Base-by-base conservation (phyloP, 2,797 vertebrate genomes). In the Vultur gryphus region DNA sequence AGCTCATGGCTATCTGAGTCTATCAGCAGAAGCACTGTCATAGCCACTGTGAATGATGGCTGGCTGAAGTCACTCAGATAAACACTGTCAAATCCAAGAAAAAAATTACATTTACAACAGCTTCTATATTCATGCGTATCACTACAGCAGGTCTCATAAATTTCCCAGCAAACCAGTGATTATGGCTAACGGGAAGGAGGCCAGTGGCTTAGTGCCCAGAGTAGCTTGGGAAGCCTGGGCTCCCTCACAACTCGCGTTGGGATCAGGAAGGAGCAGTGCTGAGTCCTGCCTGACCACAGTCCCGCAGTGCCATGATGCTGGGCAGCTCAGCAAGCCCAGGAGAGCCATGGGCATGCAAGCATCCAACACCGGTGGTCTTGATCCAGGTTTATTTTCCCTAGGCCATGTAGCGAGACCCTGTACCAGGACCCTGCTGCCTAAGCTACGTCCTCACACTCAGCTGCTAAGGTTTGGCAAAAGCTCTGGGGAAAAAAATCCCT, bases 151-250 rank as follows among this genome's bases (percentile, higher is more conserved):
- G 52, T 87, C 93, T 91, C 93, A 92, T 94, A 90, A 94, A 91
- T 93, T 95, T 94, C 78, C 86, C 67, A 88, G 89, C 89, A 94
- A 93, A 83, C 78, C 90, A 89, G 93, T 73, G 89, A 95, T 95
- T 96, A 90, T 89, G 93, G 86, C 84, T 95, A 87, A 81, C 0
- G 61, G 96, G 94, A 97, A 95, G 84, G 59, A 95, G 57, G 88
- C 94, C 96, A 96, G 89, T 95, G 94, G 95, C 91, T 94, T 46
- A 64, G 64, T 78, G 95, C 95, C 96, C 76, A 69, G 87, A 83
- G 82, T 2, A 88, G 94, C 82, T 46, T 89, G 78, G 84, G 94
- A 96, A 94, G 89, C 59, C 87, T 67, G 67, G 65, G 91, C 87
- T 96, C 84, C 57, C 61, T 95, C 15, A 3, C 52, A 84, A 28